Evolutionary conservation across 64 coral and sea anemone genomes (phyloP).

Genomic region (Catalaphyllia jardinei): DNA sequence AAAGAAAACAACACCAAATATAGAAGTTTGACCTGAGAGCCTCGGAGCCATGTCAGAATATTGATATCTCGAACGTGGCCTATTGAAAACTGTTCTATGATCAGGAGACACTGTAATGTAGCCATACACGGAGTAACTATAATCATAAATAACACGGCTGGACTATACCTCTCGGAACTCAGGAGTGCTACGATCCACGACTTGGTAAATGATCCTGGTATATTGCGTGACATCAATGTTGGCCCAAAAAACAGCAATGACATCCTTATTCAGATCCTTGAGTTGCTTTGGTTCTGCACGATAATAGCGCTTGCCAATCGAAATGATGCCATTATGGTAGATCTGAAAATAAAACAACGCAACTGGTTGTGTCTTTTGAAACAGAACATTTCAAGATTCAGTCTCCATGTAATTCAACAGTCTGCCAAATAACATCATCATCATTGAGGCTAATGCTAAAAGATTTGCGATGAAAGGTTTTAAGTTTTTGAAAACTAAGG

Average conservation of each 20-base stretch:
- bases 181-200: background rate
- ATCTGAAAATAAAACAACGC: conserved; percentile 6
- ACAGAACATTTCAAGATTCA: too few relatives aligned
- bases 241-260: conserved; percentile 47
- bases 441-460: too few relatives aligned
- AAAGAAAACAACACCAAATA: too few relatives aligned
- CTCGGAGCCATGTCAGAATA: too few relatives aligned
- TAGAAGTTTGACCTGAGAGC: too few relatives aligned
- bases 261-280: background rate
- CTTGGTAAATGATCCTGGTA: background rate
- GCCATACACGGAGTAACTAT: background rate
- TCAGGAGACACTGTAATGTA: background rate
- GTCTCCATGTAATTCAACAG: too few relatives aligned
- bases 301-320: conserved; percentile 1
- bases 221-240: background rate
- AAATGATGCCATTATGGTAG: conserved; percentile 43
- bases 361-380: too few relatives aligned
- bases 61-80: too few relatives aligned
- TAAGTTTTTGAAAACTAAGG: too few relatives aligned
- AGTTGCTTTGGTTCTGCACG: conserved; percentile 17
- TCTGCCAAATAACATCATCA: too few relatives aligned
- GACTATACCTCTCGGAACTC: conserved; percentile 29
- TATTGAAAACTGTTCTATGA: too few relatives aligned
- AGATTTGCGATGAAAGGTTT: too few relatives aligned
- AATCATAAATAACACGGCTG: background rate